Base-by-base conservation (phyloP, 2,888 invertebrate genomes). In the Drosophila anomalata region DNA sequence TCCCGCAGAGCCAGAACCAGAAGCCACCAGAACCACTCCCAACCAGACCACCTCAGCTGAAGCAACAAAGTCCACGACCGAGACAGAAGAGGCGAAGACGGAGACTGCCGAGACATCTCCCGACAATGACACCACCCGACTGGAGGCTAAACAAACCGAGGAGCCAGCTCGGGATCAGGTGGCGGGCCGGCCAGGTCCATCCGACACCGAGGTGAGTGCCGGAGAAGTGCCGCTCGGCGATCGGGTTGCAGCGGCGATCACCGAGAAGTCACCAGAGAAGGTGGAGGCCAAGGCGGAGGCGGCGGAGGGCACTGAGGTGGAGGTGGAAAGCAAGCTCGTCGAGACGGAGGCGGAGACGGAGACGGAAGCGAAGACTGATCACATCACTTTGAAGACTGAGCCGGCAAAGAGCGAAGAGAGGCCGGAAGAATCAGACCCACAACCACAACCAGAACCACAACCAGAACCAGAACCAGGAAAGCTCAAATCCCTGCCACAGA, bases 311-410 rank as follows among this genome's bases (percentile, higher is more conserved):
- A 29, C 11, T 6, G 11, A 39, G 39, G 17, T 52, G 20, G 22
- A 52, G 20, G 33, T 24, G 9, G 36, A 52, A n/a, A 11, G n/a
- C 36, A 36, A 36, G n/a, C n/a, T 2, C 8, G 26, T 2, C 3
- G 12, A 36, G 33, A 4, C 33, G 11, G 31, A 31, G 2, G 2
- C 31, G 12, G 12, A 12, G n/a, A 36, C n/a, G 5, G 36, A n/a
- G 36, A 12, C n/a, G 12, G 31, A 33, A 2, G 12, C 31, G 5
- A 36, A 36, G 36, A 36, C 36, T 36, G 36, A 36, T 33, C 12
- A 36, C 12, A 50, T 33, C 17, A 39, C n/a, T 20, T n/a, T 36
- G 22, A 22, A 36, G 51, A 39, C 22, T 42, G 42, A 42, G 20
- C 20, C 20, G 42, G 42, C 11, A 3, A 42, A 9, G 42, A 20